A percentile compares a stretch with the other conserved stretches of the same genome.
These are phyloP conservation scores for Pantherophis alleghaniensis DNA, from an alignment of 2,797 vertebrate genomes.

Conservation along the genomic window DNA sequence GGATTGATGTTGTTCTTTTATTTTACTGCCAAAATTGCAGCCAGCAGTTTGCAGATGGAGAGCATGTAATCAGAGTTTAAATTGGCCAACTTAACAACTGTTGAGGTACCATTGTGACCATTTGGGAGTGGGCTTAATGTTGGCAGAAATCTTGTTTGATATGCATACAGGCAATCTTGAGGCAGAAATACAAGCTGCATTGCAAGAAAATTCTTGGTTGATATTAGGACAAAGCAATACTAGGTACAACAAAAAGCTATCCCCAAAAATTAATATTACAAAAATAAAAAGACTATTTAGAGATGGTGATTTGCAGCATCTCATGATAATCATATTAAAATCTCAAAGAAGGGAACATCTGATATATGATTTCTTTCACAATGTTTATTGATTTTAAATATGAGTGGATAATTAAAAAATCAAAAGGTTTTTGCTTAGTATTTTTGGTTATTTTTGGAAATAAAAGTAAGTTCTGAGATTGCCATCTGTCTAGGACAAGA, in stretches of 20 bases:
- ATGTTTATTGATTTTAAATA: neutral
- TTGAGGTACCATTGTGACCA: neutral
- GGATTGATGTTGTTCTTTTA: neutral
- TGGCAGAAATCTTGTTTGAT: conserved; percentile 9
- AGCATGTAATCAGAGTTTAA: conserved; percentile 2
- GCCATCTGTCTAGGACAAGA: neutral
- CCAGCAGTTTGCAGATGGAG: conserved; percentile 8
- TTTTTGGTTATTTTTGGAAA: neutral
- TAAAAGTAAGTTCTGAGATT: neutral
- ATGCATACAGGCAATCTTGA: conserved; percentile 1
- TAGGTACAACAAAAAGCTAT: neutral
- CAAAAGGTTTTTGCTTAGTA: neutral
- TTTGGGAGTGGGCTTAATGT: conserved; percentile 2
- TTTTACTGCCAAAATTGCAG: neutral
- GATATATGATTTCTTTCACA: neutral
- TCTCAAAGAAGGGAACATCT: neutral
- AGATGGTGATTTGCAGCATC: neutral
- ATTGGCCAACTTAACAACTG: conserved; percentile 18
- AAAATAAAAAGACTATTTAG: neutral
- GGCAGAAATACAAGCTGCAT: neutral
- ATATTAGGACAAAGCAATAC: conserved; percentile 7
- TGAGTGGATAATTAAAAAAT: neutral
- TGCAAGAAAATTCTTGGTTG: neutral
- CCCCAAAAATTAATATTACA: neutral
- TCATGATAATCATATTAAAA: neutral